Conservation (phyloP, 2,797 vertebrate genomes). For the Hybognathus amarus region DNA sequence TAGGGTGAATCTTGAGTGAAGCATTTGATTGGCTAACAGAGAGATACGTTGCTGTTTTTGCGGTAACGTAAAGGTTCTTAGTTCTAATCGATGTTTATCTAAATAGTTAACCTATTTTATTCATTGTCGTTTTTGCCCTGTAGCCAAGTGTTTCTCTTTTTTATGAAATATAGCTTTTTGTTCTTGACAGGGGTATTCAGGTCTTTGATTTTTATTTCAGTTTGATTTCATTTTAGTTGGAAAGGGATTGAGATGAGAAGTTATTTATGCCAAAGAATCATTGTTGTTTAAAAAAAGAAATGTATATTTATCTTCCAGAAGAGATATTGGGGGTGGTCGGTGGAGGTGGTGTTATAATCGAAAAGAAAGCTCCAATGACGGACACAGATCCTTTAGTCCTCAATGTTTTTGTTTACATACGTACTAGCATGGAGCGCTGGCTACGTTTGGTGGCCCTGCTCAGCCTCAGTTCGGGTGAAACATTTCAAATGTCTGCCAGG, state of each 20-base stretch:
- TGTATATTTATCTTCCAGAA: conserved; percentile 26
- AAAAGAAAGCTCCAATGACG: conserved; percentile 30
- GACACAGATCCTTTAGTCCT: conserved; percentile 51
- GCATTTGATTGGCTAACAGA: conserved; percentile 6
- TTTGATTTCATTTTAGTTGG: conserved; percentile 43
- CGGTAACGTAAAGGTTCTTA: conserved; percentile 11
- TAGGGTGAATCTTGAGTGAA: not conserved
- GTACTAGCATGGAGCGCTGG: conserved; percentile 63
- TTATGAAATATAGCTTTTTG: not conserved
- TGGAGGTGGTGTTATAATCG: conserved; percentile 51
- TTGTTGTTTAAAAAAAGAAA: conserved; percentile 66
- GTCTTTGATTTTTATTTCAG: conserved; percentile 22
- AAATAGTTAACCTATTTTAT: conserved; percentile 2
- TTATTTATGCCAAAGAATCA: conserved; percentile 81
- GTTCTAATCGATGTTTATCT: conserved; percentile 20
- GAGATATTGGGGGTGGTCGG: conserved; percentile 25
- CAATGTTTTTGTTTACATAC: conserved; percentile 77
- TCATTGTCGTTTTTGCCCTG: not conserved
- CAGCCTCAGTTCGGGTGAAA: conserved; percentile 9
- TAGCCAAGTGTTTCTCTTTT: conserved; percentile 15
- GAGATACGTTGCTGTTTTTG: conserved; percentile 2
- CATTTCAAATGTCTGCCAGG: conserved; percentile 61
- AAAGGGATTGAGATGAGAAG: conserved; percentile 37
- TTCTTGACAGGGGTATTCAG: conserved; percentile 28
- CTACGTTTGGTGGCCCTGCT: conserved; percentile 40